A percentile compares a stretch with the other conserved stretches of the same genome.
These are phyloP conservation scores for Amblyjoppa proteus DNA, from an alignment of 2,888 invertebrate species.

Conservation along the genomic window DNA sequence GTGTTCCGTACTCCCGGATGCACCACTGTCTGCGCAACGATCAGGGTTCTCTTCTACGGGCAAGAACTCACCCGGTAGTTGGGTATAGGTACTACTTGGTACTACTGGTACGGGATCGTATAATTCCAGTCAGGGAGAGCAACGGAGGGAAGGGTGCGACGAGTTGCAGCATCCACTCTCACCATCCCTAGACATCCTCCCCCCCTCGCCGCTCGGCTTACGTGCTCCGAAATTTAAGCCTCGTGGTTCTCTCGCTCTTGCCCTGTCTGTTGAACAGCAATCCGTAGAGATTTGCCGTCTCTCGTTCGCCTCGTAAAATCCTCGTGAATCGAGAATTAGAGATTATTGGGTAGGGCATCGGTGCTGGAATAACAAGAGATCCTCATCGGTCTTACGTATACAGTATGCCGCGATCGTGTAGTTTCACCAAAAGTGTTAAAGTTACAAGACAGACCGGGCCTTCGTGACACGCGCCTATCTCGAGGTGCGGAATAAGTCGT, in stretches of 20 bases:
- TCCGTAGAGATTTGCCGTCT: constrained; percentile 65
- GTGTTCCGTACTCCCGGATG: constrained; percentile 75
- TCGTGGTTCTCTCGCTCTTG: constrained; percentile 44
- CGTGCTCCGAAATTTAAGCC: constrained; percentile 71
- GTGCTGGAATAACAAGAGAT: constrained; percentile 60
- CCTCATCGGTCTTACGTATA: not conserved
- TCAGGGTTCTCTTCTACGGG: constrained; percentile 38
- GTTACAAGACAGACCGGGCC: not conserved
- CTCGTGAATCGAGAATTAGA: constrained; percentile 66
- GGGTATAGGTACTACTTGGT: constrained; percentile 30
- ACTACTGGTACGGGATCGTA: constrained; percentile 44
- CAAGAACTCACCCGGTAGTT: constrained; percentile 46
- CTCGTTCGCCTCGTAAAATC: constrained; percentile 66
- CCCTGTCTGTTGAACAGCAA: constrained; percentile 51
- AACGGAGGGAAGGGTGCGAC: constrained; percentile 40
- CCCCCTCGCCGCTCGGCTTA: constrained; percentile 55
- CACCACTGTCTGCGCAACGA: constrained; percentile 72
- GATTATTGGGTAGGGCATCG: constrained; percentile 57
- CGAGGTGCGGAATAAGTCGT: constrained; percentile 57
- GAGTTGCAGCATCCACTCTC: constrained; percentile 62
- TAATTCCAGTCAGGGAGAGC: constrained; percentile 58
- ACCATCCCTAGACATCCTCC: constrained; percentile 25
- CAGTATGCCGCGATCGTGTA: not conserved
- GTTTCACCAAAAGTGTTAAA: not conserved
- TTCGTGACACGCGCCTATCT: constrained; percentile 56